Percentiles rank a stretch among this genome's conserved stretches.
Evolutionary conservation across 2,797 vertebrate species (phyloP).

Genomic region (Lates japonicus): DNA sequence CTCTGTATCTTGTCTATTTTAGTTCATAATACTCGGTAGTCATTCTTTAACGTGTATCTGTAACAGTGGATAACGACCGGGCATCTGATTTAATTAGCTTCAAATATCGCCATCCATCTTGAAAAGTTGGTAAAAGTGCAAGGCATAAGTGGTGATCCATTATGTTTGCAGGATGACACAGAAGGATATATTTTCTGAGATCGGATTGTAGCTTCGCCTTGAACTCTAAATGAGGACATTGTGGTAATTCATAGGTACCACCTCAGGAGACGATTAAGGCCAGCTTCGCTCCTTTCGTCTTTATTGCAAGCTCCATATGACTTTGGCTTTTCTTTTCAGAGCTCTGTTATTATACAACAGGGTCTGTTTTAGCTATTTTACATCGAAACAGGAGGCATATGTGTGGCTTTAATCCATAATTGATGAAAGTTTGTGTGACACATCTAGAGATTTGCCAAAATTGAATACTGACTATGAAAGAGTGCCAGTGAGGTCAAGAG

Average conservation of each 20-base stretch:
- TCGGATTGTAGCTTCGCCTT: slow-evolving; percentile 92
- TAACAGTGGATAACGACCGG: neutral
- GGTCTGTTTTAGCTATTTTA: neutral
- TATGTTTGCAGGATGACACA: slow-evolving; percentile 87
- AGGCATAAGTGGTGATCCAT: neutral
- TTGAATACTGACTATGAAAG: slow-evolving; percentile 88
- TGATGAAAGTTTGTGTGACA: neutral
- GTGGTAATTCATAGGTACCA: slow-evolving; percentile 93
- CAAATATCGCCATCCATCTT: neutral
- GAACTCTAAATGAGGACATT: slow-evolving; percentile 95
- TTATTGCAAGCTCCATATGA: neutral
- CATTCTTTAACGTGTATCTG: slow-evolving; percentile 7
- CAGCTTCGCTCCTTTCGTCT: slow-evolving; percentile 14
- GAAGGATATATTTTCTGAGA: slow-evolving; percentile 97
- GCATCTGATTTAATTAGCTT: neutral
- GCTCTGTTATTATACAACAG: neutral
- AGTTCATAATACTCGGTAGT: slow-evolving; percentile 65
- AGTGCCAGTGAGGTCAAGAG: slow-evolving; percentile 81
- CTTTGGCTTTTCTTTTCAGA: neutral
- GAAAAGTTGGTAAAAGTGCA: neutral
- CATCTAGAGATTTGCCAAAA: slow-evolving; percentile 87
- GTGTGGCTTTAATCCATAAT: neutral
- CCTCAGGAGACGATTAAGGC: slow-evolving; percentile 97
- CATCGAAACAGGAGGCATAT: neutral
- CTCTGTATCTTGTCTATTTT: no score